Evolutionary conservation across 2,113 vertebrate species (phyloP).

Genomic region (Heterochromis multidens): DNA sequence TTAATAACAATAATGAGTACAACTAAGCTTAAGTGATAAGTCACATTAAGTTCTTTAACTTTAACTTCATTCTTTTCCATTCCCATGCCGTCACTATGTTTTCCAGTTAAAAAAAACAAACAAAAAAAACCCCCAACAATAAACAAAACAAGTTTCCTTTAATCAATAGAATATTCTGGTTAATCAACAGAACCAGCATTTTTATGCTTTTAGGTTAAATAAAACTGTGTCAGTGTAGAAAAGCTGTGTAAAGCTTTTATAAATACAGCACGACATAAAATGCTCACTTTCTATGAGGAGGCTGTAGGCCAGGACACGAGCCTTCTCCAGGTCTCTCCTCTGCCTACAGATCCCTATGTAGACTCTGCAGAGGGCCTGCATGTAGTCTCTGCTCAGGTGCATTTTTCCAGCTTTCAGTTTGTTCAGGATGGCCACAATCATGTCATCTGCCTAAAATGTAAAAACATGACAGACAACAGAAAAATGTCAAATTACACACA

Average conservation of each 20-base stretch:
- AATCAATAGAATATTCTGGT: too few relatives aligned
- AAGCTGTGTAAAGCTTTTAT: neutral
- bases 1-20: neutral
- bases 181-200: neutral
- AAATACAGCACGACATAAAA: neutral
- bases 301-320: conserved; percentile 86
- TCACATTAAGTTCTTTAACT: neutral
- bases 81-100: neutral
- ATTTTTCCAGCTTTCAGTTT: conserved; percentile 81
- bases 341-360: conserved; percentile 88
- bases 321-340: conserved; percentile 81
- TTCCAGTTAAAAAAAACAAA: neutral
- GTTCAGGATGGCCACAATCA: conserved; percentile 78
- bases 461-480: neutral
- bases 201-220: neutral
- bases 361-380: conserved; percentile 88
- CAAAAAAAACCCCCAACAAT: too few relatives aligned
- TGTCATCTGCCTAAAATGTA: conserved; percentile 75
- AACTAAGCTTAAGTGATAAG: neutral
- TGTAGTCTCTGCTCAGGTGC: conserved; percentile 51
- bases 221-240: neutral
- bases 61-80: neutral
- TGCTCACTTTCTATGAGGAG: conserved; percentile 86
- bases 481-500: neutral
- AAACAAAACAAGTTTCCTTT: neutral